A percentile compares a stretch with the other conserved stretches of the same genome.
Conservation (phyloP, 2,113 vertebrate species). For the Pantherophis guttatus region DNA sequence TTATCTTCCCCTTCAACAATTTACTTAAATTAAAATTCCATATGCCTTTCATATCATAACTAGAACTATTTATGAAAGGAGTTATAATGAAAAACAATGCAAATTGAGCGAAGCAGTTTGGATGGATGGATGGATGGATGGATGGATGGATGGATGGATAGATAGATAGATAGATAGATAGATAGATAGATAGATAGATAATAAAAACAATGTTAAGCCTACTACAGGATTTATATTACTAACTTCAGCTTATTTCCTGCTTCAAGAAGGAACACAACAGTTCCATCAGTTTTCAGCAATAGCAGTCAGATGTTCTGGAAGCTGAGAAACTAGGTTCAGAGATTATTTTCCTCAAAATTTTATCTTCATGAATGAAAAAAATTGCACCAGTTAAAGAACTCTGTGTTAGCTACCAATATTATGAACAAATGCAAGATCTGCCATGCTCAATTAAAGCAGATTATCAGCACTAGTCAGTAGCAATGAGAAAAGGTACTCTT, state of each 20-base stretch:
- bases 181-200: too few species aligned
- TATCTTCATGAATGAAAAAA: background rate
- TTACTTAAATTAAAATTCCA: background rate
- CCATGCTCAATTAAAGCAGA: background rate
- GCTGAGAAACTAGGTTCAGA: background rate
- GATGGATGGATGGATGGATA: too few species aligned
- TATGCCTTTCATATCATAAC: background rate
- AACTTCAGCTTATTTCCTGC: background rate
- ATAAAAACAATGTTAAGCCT: background rate
- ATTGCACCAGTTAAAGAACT: background rate
- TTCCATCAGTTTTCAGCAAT: background rate
- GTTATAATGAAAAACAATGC: background rate
- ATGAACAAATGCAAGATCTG: background rate
- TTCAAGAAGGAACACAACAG: background rate
- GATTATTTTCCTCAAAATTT: background rate
- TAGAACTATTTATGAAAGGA: background rate
- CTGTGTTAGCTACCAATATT: background rate
- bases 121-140: background rate
- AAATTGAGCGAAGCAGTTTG: background rate
- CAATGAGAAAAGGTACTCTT: background rate
- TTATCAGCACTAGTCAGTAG: background rate
- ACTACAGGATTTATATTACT: background rate
- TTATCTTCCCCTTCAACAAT: background rate
- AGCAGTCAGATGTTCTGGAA: background rate
- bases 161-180: too few species aligned